These are phyloP conservation scores for Tragopan temminckii DNA, from an alignment of 2,797 vertebrate genomes.

Conservation along the genomic window DNA sequence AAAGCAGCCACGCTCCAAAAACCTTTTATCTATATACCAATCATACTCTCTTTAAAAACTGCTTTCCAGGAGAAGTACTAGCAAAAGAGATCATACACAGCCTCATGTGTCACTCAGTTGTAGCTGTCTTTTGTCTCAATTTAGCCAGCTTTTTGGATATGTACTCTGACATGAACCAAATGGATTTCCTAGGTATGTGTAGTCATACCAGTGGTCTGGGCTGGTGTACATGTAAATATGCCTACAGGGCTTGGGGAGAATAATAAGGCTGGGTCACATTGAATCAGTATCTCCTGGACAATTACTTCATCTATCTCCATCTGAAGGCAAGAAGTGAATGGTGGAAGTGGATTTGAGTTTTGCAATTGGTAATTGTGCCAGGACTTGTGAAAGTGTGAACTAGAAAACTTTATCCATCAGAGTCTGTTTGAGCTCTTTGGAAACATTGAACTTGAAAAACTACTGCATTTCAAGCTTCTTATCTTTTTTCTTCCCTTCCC, in stretches of 20 bases:
- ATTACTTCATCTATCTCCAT: neutral
- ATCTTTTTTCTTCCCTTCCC: no score
- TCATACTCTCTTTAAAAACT: neutral
- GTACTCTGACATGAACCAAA: neutral
- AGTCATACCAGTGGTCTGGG: neutral
- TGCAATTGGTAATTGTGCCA: neutral
- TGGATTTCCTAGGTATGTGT: neutral
- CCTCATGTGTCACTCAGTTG: neutral
- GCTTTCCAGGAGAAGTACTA: neutral
- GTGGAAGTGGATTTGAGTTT: neutral
- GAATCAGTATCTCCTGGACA: neutral
- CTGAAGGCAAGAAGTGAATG: neutral
- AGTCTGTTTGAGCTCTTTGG: neutral
- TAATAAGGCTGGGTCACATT: neutral
- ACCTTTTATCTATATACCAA: neutral
- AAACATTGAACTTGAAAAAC: neutral
- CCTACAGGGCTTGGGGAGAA: neutral
- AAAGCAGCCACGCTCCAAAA: neutral
- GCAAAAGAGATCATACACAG: neutral
- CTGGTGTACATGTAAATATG: fast-evolving
- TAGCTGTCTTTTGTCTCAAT: neutral
- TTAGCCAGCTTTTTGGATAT: neutral
- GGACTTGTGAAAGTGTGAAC: neutral
- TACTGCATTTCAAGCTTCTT: neutral
- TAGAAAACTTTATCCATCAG: neutral